Evolutionary conservation across 2,113 vertebrate genomes (phyloP).

Genomic region (Myotis davidii): DNA sequence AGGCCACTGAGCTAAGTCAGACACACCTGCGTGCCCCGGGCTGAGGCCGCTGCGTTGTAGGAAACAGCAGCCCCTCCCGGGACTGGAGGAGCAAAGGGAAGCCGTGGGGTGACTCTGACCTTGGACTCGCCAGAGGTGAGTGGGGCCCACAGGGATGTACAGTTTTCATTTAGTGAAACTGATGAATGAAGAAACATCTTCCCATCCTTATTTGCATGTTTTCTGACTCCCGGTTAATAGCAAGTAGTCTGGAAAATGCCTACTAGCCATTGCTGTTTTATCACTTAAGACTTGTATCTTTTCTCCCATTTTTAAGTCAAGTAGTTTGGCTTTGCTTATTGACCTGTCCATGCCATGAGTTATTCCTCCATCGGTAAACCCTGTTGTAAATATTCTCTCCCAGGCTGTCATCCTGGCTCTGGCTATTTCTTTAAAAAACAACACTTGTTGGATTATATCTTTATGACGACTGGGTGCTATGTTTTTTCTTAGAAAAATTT

Average conservation of each 20-base stretch:
- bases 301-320: neutral
- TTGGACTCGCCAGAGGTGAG: neutral
- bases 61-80: neutral
- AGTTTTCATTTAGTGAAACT: neutral
- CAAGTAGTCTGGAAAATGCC: neutral
- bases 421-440: neutral
- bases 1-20: neutral
- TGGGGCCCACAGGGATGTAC: neutral
- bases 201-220: neutral
- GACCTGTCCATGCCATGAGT: neutral
- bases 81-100: neutral
- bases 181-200: neutral
- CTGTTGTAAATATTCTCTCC: neutral
- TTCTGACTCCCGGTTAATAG: neutral
- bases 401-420: neutral
- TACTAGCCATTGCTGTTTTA: neutral
- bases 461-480: neutral
- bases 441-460: neutral
- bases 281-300: neutral
- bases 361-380: neutral
- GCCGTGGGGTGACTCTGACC: too few species aligned
- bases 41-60: neutral
- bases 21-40: fast-evolving
- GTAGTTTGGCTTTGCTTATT: neutral
- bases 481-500: neutral